phyloP scores from a whole-genome alignment of 1,140 invertebrate genomes.

The Cyclina sinensis region DNA sequence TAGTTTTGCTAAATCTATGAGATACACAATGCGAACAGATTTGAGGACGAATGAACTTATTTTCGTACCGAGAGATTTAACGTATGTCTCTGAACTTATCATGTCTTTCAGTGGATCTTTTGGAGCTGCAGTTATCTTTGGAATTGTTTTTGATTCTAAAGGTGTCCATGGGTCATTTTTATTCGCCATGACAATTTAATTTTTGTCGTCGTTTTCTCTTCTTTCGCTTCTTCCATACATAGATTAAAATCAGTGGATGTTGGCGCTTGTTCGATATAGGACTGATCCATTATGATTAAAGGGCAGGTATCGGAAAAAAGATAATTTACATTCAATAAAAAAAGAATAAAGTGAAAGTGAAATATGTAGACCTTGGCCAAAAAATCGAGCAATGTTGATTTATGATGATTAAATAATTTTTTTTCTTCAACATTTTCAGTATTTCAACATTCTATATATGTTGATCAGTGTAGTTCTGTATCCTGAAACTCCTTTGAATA shows the following conservation, averaged over 20 bases:
- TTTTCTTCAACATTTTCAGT: too few relatives aligned
- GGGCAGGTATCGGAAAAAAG: not conserved
- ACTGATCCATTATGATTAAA: not conserved
- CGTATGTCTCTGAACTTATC: conserved; percentile 46
- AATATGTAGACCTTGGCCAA: too few relatives aligned
- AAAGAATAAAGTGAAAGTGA: too few relatives aligned
- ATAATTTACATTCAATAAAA: too few relatives aligned
- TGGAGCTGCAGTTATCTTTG: not conserved
- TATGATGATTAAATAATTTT: too few relatives aligned
- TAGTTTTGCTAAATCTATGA: too few relatives aligned
- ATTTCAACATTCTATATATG: too few relatives aligned
- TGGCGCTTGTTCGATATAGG: not conserved
- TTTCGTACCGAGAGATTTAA: conserved; percentile 52
- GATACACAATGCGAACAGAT: not conserved
- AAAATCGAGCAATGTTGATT: too few relatives aligned
- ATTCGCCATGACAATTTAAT: not conserved
- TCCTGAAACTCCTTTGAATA: not conserved
- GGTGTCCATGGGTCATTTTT: conserved; percentile 58
- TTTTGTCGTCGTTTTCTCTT: not conserved
- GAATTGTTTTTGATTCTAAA: not conserved
- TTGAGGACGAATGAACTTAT: conserved; percentile 5
- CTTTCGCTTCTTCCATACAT: conserved; percentile 34
- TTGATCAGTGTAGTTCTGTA: too few relatives aligned
- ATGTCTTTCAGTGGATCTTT: conserved; percentile 39
- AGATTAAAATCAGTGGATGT: not conserved